Percentiles rank a stretch among this genome's conserved stretches.
Evolutionary conservation across 2,888 invertebrate genomes (phyloP).

Genomic region (Pegoplata infirma): DNA sequence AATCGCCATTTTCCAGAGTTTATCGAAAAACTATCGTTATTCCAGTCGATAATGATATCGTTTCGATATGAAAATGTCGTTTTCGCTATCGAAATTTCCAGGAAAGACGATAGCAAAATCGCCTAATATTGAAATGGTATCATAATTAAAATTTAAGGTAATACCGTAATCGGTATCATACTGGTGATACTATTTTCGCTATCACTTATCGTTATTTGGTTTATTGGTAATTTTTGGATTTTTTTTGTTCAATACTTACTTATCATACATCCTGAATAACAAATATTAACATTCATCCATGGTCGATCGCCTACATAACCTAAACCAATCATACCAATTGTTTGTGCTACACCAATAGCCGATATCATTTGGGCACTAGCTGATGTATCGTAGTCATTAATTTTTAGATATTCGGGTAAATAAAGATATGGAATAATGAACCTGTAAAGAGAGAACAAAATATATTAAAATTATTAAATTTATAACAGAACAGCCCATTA

Average conservation of each 20-base stretch:
- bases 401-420: constrained; percentile 89
- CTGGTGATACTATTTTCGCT: too few relatives aligned
- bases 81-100: too few relatives aligned
- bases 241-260: constrained; percentile 68
- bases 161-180: too few relatives aligned
- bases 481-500: too few relatives aligned
- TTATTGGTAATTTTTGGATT: background rate
- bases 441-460: constrained; percentile 80
- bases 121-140: too few relatives aligned
- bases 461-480: background rate
- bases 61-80: too few relatives aligned
- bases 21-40: too few relatives aligned
- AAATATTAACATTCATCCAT: constrained; percentile 88
- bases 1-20: background rate
- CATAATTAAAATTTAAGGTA: too few relatives aligned
- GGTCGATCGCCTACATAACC: constrained; percentile 94
- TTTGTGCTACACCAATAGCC: constrained; percentile 92
- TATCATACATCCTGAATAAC: constrained; percentile 89
- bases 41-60: too few relatives aligned
- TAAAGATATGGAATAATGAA: constrained; percentile 98
- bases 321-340: constrained; percentile 91
- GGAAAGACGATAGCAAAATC: too few relatives aligned
- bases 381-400: constrained; percentile 84
- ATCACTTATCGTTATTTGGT: too few relatives aligned
- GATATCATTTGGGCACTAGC: constrained; percentile 90